Evolutionary conservation across 2,797 vertebrate species (phyloP).

Genomic region (Petrocephalus sullivani): DNA sequence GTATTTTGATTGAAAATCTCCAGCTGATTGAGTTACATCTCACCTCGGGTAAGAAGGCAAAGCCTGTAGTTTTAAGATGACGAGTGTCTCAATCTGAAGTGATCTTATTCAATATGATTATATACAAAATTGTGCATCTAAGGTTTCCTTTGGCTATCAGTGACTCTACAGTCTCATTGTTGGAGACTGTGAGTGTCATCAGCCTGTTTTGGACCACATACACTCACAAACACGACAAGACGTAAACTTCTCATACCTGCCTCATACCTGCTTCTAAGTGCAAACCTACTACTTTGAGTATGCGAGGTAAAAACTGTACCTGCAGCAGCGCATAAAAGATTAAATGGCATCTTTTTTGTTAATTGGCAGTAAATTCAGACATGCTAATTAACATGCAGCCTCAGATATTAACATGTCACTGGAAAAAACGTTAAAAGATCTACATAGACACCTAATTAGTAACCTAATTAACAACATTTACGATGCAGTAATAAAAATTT

Average conservation of each 20-base stretch:
- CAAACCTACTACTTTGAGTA: not conserved
- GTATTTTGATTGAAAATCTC: not conserved
- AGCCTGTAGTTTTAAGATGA: not conserved
- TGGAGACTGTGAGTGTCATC: not conserved
- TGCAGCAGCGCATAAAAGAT: not conserved
- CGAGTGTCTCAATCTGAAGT: not conserved
- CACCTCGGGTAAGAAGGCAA: not conserved
- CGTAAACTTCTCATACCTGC: not conserved
- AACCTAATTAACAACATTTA: not conserved
- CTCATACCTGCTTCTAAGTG: not conserved
- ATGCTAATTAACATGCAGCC: not conserved
- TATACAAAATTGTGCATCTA: not conserved
- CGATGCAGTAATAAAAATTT: not conserved
- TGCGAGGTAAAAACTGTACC: not conserved
- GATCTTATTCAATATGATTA: not conserved
- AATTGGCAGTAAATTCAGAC: not conserved
- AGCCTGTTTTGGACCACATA: not conserved
- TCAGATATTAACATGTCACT: not conserved
- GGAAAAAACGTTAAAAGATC: not conserved
- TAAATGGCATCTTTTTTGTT: not conserved
- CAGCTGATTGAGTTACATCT: not conserved
- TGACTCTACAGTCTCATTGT: not conserved
- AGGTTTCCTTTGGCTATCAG: not conserved
- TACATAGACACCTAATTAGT: not conserved
- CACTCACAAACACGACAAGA: not conserved